Base-by-base conservation (phyloP, 2,797 vertebrate species). In the Sebastes vulpes region DNA sequence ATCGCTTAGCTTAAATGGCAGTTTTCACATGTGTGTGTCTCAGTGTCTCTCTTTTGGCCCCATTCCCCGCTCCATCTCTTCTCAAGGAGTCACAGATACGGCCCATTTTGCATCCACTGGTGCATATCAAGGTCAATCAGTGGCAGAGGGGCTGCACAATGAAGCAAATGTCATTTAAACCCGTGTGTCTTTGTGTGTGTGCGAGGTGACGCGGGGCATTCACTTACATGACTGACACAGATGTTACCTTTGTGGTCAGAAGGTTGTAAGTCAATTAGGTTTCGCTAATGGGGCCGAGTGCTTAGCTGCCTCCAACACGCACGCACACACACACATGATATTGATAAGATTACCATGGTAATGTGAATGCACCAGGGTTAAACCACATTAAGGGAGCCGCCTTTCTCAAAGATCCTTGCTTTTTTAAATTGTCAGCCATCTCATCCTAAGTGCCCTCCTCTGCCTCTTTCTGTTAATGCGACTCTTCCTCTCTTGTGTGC, bases 221-320 rank as follows among this genome's bases (percentile, higher is more conserved):
- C 88, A 87, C 88, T 86, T 90, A 90, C 86, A 91, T 57, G 80
- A 59, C 87, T 72, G 79, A 92, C 92, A 89, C 94, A 95, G 94
- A 95, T 94, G 92, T 92, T 94, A 90, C 91, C 92, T 91, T 92
- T 90, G 90, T 92, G 91, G 85, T 93, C 93, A 84, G 72, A 77
- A 89, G 88, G 80, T 89, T 87, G 79, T 90, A 92, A 93, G 90
- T 93, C 91, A 88, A 94, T 94, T 94, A 94, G 86, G 79, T 89
- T 92, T 85, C 70, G 29, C 91, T 95, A 94, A 94, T 94, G 91
- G 92, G 80, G 48, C 88, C 52, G 56, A 89, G 86, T 75, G 91
- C 83, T 87, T 76, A 64, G 79, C 89, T 32, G 80, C 65, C 70
- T 81, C 61, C 53, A 11, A 66, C 84, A 70, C 29, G 85, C 71